phyloP scores from a whole-genome alignment of 2,888 invertebrate species.

The Tridacna crocea region DNA sequence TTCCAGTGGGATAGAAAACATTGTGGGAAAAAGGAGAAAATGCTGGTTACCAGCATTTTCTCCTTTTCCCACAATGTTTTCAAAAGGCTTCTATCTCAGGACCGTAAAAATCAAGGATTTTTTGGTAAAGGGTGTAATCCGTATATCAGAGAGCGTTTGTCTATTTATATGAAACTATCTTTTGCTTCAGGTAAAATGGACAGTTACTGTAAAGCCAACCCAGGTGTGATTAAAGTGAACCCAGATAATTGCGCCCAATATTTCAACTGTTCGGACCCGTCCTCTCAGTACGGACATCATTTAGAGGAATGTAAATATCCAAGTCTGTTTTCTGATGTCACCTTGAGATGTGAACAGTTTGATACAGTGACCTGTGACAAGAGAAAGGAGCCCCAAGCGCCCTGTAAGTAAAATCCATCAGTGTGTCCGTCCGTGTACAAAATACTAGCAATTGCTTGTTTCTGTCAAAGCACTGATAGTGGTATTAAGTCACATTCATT shows the following conservation, averaged over 20 bases:
- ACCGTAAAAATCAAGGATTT: too few species aligned
- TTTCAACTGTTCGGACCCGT: conserved; percentile 56
- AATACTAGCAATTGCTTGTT: too few species aligned
- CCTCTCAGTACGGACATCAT: conserved; percentile 24
- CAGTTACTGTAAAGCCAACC: conserved; percentile 62
- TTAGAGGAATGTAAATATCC: conserved; percentile 62
- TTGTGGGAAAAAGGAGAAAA: too few species aligned
- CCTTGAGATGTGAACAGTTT: conserved; percentile 52
- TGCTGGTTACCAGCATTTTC: too few species aligned
- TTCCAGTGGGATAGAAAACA: too few species aligned
- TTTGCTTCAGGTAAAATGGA: conserved; percentile 45
- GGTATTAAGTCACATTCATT: too few species aligned
- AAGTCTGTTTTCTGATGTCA: conserved; percentile 57
- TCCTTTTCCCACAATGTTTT: too few species aligned
- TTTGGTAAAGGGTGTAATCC: too few species aligned
- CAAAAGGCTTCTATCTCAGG: too few species aligned
- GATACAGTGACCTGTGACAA: conserved; percentile 56
- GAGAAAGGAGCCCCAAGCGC: conserved; percentile 60
- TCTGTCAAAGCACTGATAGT: too few species aligned
- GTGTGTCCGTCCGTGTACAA: too few species aligned
- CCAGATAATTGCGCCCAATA: conserved; percentile 61
- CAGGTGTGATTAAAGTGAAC: conserved; percentile 45
- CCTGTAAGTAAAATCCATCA: conserved; percentile 63
- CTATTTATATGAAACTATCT: not conserved
- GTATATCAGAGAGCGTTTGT: too few species aligned